These are phyloP conservation scores for Protophormia terraenovae DNA, from an alignment of 2,888 invertebrate species.

Conservation along the genomic window DNA sequence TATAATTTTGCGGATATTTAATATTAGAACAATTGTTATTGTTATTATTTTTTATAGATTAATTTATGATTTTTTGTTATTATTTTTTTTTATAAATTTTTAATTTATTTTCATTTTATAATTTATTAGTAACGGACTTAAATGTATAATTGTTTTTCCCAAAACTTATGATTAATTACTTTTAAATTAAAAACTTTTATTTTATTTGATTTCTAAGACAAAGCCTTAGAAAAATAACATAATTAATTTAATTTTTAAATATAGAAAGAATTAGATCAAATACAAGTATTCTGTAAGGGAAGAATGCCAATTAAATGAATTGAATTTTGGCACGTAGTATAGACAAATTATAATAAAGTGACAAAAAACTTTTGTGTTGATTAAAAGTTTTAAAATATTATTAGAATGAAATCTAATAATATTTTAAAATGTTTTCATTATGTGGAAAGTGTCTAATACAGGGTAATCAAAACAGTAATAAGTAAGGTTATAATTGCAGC, in stretches of 20 bases:
- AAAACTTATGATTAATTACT: conserved; percentile 36
- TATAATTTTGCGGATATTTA: conserved; percentile 38
- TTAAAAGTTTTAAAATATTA: too few species aligned
- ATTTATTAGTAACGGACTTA: conserved; percentile 23
- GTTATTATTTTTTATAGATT: conserved; percentile 1
- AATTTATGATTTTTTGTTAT: neutral
- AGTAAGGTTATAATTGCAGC: too few species aligned
- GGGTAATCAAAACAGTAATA: too few species aligned
- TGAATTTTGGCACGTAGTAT: neutral
- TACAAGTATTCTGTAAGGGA: neutral
- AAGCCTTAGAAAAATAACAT: neutral
- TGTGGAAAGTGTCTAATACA: too few species aligned
- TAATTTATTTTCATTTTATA: neutral
- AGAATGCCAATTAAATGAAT: neutral
- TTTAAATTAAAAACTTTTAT: neutral
- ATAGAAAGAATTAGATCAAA: neutral
- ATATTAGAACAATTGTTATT: neutral
- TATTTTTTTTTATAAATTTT: neutral
- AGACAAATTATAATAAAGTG: too few species aligned
- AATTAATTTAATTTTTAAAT: neutral
- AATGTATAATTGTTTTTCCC: neutral
- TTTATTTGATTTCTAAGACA: neutral
- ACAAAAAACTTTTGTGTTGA: too few species aligned
- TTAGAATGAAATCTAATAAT: too few species aligned
- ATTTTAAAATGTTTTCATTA: too few species aligned